Percentiles rank a stretch among this genome's conserved stretches.
phyloP scores from a whole-genome alignment of 2,888 invertebrate genomes.

The Oxytorus armatus region DNA sequence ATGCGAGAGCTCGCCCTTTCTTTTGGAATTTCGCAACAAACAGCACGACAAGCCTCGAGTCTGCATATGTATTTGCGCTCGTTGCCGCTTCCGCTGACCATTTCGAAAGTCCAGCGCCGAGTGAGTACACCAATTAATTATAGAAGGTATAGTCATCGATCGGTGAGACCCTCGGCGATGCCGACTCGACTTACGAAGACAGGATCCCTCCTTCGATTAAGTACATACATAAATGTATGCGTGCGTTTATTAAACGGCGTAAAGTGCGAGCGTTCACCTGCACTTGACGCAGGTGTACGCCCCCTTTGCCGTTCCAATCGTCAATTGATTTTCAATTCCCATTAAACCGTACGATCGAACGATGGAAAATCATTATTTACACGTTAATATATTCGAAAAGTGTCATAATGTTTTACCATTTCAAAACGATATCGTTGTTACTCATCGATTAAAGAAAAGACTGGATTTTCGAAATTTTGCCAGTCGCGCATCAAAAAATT shows the following conservation, averaged over 20 bases:
- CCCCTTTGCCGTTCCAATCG: no score
- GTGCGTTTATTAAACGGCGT: constrained; percentile 17
- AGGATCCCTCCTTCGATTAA: constrained; percentile 20
- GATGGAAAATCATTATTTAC: no score
- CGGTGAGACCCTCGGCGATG: constrained; percentile 63
- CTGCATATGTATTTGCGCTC: neutral
- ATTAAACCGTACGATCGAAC: constrained; percentile 18
- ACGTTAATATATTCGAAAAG: no score
- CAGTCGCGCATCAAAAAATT: no score
- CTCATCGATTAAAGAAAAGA: no score
- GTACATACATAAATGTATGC: neutral
- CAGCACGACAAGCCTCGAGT: constrained; percentile 9
- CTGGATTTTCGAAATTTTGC: no score
- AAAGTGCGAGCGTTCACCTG: constrained; percentile 53
- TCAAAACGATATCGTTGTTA: no score
- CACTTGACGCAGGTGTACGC: constrained; percentile 43
- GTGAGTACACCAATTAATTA: constrained; percentile 62
- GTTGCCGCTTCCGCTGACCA: constrained; percentile 28
- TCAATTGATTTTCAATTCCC: neutral
- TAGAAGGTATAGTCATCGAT: constrained; percentile 64
- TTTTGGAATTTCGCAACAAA: constrained; percentile 38
- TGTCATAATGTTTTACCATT: no score
- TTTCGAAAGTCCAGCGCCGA: constrained; percentile 35
- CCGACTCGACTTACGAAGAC: constrained; percentile 46
- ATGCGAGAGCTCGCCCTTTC: constrained; percentile 1